Conservation (phyloP, 2,888 invertebrate genomes). For the Lasioglossum leucozonium region DNA sequence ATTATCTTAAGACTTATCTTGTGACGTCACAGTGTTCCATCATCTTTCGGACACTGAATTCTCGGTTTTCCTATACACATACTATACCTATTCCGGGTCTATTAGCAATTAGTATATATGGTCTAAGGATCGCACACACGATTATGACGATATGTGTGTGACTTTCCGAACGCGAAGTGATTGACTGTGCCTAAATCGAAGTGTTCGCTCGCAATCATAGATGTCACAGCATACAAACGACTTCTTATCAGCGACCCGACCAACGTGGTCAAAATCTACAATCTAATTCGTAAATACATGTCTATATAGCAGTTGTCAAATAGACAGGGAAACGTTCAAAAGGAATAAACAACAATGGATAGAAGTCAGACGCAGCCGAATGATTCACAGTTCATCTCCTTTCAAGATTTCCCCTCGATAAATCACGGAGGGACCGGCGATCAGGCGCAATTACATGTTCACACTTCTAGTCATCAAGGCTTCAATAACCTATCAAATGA, state of each 20-base stretch:
- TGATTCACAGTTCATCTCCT: conserved; percentile 86
- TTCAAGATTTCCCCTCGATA: conserved; percentile 89
- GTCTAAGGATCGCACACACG: too few species aligned
- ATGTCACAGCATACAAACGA: neutral
- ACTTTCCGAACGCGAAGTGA: neutral
- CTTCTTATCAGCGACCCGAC: neutral
- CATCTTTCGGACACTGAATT: too few species aligned
- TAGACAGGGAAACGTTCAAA: conserved; percentile 2
- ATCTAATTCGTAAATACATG: neutral
- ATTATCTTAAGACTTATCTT: too few species aligned
- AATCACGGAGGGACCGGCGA: conserved; percentile 84
- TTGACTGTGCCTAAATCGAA: neutral
- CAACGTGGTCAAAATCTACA: neutral
- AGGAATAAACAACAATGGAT: conserved; percentile 64
- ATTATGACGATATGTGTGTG: neutral
- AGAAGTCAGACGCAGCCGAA: conserved; percentile 64
- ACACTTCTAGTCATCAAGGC: conserved; percentile 85
- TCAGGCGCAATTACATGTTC: conserved; percentile 89
- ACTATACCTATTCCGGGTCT: too few species aligned
- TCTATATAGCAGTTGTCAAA: conserved; percentile 55
- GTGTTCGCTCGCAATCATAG: neutral
- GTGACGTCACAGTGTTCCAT: too few species aligned
- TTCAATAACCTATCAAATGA: conserved; percentile 76
- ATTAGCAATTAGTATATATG: too few species aligned
- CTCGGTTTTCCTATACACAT: too few species aligned